These are phyloP conservation scores for Atta cephalotes DNA, from an alignment of 1,140 invertebrate species.

Conservation along the genomic window DNA sequence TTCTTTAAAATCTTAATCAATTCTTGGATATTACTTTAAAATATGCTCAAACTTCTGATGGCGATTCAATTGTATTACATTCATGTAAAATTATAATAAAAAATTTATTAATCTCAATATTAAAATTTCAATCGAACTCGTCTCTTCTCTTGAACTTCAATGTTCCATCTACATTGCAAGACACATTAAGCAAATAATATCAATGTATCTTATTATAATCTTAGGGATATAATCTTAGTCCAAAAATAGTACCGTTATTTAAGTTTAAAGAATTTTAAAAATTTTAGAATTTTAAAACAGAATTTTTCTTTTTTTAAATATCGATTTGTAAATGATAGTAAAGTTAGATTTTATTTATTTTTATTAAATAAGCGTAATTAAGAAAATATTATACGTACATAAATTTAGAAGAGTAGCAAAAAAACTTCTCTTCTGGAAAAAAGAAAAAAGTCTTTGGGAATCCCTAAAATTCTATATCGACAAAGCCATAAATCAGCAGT, in stretches of 20 bases:
- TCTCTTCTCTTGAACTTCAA: neutral
- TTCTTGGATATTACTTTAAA: neutral
- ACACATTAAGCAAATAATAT: constrained; percentile 18
- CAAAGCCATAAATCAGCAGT: neutral
- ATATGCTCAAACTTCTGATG: constrained; percentile 7
- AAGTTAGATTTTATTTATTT: neutral
- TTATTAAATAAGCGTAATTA: neutral
- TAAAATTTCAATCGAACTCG: constrained; percentile 1
- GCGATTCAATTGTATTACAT: neutral
- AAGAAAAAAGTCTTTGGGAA: neutral
- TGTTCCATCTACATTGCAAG: constrained; percentile 2
- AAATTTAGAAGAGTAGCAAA: neutral
- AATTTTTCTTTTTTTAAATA: neutral
- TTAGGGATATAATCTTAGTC: neutral
- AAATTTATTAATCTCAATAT: constrained; percentile 27
- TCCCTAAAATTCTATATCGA: constrained; percentile 17
- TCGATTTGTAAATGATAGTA: neutral
- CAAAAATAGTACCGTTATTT: neutral
- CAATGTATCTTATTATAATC: constrained; percentile 7
- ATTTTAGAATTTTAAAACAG: too few relatives aligned
- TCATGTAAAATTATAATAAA: neutral
- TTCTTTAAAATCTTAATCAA: neutral
- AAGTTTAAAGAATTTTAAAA: neutral
- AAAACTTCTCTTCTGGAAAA: neutral
- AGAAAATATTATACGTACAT: neutral